Evolutionary conservation across 2,888 invertebrate species (phyloP), one percentile per base, ranked within the genome.

Genomic region (Andrena flavipes): DNA sequence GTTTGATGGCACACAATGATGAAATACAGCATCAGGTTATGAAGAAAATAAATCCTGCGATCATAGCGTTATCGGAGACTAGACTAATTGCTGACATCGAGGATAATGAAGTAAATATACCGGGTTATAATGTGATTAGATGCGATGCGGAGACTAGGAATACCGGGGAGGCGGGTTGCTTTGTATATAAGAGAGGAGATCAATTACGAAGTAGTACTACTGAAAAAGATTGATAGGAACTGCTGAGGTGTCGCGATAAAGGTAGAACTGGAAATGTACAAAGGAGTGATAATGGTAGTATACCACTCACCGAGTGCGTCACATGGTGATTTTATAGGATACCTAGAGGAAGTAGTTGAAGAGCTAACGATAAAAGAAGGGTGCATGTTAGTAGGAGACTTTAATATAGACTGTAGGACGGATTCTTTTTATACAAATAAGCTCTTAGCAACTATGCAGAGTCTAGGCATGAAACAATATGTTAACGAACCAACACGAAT

Each of bases 1-100:
- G 60, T 60, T 13, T 60, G n/a, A 29, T 60, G 29, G 59, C 59
- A 29, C 59, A 60, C 13, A 60, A 60, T 16, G 59, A 30, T 29
- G 59, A 30, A 26, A 30, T 60, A 29, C 13, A 29, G 6, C 59
- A 60, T 29, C 30, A 60, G 0, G 26, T 60, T 30, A 29, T 60
- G 59, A 60, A 60, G 59, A 30, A 29, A 10, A 60, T 60, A 6
- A 60, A 60, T 29, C 29, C 59, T 10, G 30, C 60, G 16, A 5
- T 60, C 26, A 5, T 60, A 29, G 60, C 60, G 30, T 60, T 60
- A 30, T 29, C 30, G 0, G 60, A 60, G 16, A 60, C 60, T 2
- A 60, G 60, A 1, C 2, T 60, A 13, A 60, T 26, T 16, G 10
- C 16, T 16, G 60, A 60, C 26, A 60, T 60, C 13, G 60, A 60